Evolutionary conservation across 2,888 invertebrate genomes (phyloP).

Genomic region (Drosophila subquinaria): DNA sequence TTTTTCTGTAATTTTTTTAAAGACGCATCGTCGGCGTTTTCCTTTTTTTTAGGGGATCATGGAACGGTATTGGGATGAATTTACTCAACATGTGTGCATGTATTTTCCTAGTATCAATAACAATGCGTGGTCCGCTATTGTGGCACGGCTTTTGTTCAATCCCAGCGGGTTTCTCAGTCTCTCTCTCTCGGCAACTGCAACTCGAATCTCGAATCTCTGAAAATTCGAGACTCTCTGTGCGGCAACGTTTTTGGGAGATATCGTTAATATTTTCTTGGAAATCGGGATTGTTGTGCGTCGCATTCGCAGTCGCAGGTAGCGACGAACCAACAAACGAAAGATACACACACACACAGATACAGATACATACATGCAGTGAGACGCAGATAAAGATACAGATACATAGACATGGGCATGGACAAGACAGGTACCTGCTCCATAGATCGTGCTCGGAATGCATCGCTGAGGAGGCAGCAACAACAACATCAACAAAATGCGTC

Average conservation of each 20-base stretch:
- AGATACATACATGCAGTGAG: conserved; percentile 15
- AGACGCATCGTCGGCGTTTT: conserved; percentile 58
- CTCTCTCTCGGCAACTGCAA: conserved; percentile 33
- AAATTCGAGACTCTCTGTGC: conserved; percentile 53
- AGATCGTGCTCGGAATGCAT: conserved; percentile 64
- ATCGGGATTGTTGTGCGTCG: conserved; percentile 70
- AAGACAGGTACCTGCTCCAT: conserved; percentile 78
- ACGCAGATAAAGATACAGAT: conserved; percentile 44
- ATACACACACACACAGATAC: conserved; percentile 45
- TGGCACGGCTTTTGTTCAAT: conserved; percentile 75
- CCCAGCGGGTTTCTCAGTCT: conserved; percentile 59
- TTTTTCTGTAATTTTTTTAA: conserved; percentile 31
- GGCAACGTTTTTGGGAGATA: conserved; percentile 80
- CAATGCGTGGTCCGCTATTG: conserved; percentile 76
- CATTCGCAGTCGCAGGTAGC: conserved; percentile 62
- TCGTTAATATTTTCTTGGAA: conserved; percentile 83
- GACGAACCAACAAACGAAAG: conserved; percentile 41
- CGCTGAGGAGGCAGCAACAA: conserved; percentile 31
- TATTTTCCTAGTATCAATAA: conserved; percentile 79
- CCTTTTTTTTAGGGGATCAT: conserved; percentile 70
- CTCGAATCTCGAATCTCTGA: conserved; percentile 26
- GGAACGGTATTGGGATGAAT: conserved; percentile 21
- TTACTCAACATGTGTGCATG: conserved; percentile 53
- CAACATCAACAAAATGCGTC: conserved; percentile 55
- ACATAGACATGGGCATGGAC: conserved; percentile 29